Evolutionary conservation across 64 coral and sea anemone species (phyloP), one percentile per base, ranked within the genome.

Genomic region (Porites australiensis): DNA sequence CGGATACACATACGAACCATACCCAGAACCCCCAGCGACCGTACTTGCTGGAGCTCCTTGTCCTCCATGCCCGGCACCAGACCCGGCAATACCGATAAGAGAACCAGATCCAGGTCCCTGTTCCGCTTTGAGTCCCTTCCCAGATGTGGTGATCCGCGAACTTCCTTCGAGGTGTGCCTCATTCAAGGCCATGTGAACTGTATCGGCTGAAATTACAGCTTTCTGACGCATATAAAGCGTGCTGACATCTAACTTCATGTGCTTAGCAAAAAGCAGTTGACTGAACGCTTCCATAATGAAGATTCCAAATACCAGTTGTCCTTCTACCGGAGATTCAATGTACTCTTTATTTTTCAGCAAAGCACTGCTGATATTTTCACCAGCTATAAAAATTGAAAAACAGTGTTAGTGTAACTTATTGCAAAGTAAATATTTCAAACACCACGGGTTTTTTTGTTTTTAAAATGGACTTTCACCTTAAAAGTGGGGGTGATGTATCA

Each of bases 41-140:
- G 73, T 87, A 46, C 77, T 93, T 72, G 88, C 90, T 65, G 91
- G 88, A 23, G 94, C 97, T 3, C 97, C 97, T 44, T 92, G 82
- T 49, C 97, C 97, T 7, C 97, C 97, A 75, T 98, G 97, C 43
- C 97, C 97, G 13, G 75, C 97, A 64, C 97, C 97, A 58, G 96
- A 98, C 70, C 96, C 96, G 0, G 73, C 77, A 58, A 83, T 82
- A 50, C 50, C 52, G 8, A 71, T 5, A 72, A 13, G 74, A 16
- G 55, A 58, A 6, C 97, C 97, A 7, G 82, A 71, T 3, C 91
- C 91, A 23, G 65, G 94, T n/a, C 94, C 97, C 64, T 10, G 72
- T 22, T 87, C 82, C 19, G 44, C 8, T 7, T 69, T 74, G 9
- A 81, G 88, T 23, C 95, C 95, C 58, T 77, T 92, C 4, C 62